Base-by-base conservation (phyloP, 35 echinoderm and acorn worm species). In the Holothuria glaberrima region DNA sequence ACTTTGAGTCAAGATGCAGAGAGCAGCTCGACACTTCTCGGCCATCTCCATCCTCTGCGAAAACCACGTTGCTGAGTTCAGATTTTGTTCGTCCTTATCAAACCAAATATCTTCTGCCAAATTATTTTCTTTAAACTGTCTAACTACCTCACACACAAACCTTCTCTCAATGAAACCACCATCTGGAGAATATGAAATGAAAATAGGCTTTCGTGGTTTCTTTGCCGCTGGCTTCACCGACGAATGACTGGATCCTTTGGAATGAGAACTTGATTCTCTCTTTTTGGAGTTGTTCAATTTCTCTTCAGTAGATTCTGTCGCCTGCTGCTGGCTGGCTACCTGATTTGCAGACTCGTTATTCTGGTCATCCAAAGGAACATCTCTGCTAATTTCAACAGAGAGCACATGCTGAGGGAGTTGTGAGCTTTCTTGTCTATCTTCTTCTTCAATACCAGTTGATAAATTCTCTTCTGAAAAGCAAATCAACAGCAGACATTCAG, bases 31-130 rank as follows among this genome's bases (percentile, higher is more conserved):
- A 46, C 97, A 99, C 84, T 91, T 90, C 45, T 99, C 97, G 7
- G 92, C 91, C 4, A 88, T 90, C 57, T 99, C 97, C 97, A 99
- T 93, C 22, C 97, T 88, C 75, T 99, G 93, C 5, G 97, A 94
- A 71, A 99, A 95, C 97, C 97, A 99, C 6, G 97, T 65, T 21
- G 93, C 90, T 77, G 93, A 95, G 83, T 92, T 88, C 21, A 94
- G 94, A 58, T 95, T 98, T 36, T 95, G 70, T 44, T 99, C 97
- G 38, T 94, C 97, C 58, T 93, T 99, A 82, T 99, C 97, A 86
- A 99, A 99, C 97, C 97, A 99, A 60, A 99, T 89, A 57, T 99
- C 97, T 69, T 99, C 97, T 9, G 54, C 84, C 9, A 99, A 71
- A 71, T 95, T 92, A 48, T 95, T 99, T 86, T 99, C 97, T 41